A percentile compares a stretch with the other conserved stretches of the same genome.
Conservation (phyloP, 2,888 invertebrate genomes). For the Drosophila anomalipes region DNA sequence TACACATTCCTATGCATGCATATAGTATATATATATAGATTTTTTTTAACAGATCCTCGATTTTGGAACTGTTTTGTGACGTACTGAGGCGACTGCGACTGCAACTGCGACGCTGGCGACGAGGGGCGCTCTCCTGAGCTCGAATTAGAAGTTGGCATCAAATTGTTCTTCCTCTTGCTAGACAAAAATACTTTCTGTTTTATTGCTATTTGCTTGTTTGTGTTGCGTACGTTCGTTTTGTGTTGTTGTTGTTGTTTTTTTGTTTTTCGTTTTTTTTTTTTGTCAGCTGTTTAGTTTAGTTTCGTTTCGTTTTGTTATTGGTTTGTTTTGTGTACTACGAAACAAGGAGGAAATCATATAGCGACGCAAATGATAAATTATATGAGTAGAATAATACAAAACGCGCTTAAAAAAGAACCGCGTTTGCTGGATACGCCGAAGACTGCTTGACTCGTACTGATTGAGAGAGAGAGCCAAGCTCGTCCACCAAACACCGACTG, state of each 20-base stretch:
- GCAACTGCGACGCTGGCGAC: constrained; percentile 16
- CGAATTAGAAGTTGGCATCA: constrained; percentile 7
- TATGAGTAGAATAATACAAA: constrained; percentile 86
- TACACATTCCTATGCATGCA: background rate
- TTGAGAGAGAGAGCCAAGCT: constrained; percentile 60
- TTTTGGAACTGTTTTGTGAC: constrained; percentile 38
- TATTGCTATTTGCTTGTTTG: constrained; percentile 1
- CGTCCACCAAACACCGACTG: constrained; percentile 41
- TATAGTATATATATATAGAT: background rate
- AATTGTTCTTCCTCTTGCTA: constrained; percentile 13
- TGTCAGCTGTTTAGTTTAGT: constrained; percentile 9
- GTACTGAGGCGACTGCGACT: constrained; percentile 45
- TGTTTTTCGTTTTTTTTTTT: constrained; percentile 6
- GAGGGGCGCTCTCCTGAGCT: constrained; percentile 8
- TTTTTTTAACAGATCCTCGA: constrained; percentile 18
- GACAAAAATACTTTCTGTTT: constrained; percentile 4
- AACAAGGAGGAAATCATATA: constrained; percentile 85
- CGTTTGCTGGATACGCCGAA: constrained; percentile 86
- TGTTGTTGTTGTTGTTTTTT: background rate
- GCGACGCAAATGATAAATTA: constrained; percentile 86
- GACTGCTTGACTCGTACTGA: constrained; percentile 86
- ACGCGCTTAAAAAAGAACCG: constrained; percentile 86
- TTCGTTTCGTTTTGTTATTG: constrained; percentile 6
- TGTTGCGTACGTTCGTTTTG: constrained; percentile 11
- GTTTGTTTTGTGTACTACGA: constrained; percentile 80